Evolutionary conservation across 53 echinoderm and acorn worm genomes (phyloP).

Genomic region (Paracentrotus lividus): DNA sequence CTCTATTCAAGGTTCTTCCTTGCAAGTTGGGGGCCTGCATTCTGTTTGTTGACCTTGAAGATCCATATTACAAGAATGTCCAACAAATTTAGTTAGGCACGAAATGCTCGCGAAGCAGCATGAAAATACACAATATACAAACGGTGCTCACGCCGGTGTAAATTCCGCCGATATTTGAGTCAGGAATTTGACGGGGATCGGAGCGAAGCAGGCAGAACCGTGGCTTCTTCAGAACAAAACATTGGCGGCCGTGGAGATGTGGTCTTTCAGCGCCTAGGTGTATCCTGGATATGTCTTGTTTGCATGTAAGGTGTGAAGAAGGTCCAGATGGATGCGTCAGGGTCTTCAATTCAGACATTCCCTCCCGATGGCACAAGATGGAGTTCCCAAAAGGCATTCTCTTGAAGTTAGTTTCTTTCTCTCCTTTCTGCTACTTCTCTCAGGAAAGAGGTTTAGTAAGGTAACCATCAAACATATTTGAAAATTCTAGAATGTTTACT

Average conservation of each 20-base stretch:
- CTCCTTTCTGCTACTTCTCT: no score
- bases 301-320: slow-evolving; percentile 35
- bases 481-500: no score
- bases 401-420: no score
- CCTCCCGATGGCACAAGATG: neutral
- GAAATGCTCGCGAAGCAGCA: slow-evolving; percentile 4
- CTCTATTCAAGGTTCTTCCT: neutral
- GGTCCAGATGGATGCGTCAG: slow-evolving; percentile 31
- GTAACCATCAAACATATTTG: no score
- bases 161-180: slow-evolving; percentile 47
- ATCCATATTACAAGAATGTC: slow-evolving; percentile 22
- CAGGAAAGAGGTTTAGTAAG: neutral
- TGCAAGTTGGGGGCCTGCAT: neutral
- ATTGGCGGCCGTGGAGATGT: slow-evolving; percentile 18
- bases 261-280: slow-evolving; percentile 14
- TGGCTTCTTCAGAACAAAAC: slow-evolving; percentile 40
- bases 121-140: slow-evolving; percentile 57
- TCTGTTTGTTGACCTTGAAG: slow-evolving; percentile 17
- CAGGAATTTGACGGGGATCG: neutral
- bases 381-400: neutral
- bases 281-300: slow-evolving; percentile 33
- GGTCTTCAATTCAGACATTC: slow-evolving; percentile 34
- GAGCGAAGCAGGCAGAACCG: slow-evolving; percentile 34
- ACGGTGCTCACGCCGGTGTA: neutral
- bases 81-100: slow-evolving; percentile 56